Percentiles rank a stretch among this genome's conserved stretches.
Evolutionary conservation across 2,888 invertebrate genomes (phyloP).

Genomic region (Galerucella calmariensis): DNA sequence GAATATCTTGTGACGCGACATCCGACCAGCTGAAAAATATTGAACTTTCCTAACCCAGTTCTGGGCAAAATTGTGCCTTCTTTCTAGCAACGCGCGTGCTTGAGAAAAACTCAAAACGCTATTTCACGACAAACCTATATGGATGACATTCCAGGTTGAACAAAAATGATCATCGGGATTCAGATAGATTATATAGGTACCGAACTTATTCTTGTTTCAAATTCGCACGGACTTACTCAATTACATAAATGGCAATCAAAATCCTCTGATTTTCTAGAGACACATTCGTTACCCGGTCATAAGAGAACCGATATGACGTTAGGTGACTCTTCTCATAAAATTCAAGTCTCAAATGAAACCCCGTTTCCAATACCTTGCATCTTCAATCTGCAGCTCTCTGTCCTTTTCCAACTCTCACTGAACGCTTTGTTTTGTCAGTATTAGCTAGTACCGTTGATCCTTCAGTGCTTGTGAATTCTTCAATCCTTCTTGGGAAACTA

Average conservation of each 20-base stretch:
- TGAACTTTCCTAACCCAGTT: no score
- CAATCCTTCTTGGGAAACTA: background rate
- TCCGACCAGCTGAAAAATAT: no score
- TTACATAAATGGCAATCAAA: background rate
- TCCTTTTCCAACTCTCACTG: background rate
- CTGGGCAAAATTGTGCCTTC: no score
- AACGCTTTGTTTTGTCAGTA: background rate
- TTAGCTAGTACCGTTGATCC: background rate
- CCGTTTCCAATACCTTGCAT: background rate
- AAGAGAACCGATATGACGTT: background rate
- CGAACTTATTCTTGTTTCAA: background rate
- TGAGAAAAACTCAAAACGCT: no score
- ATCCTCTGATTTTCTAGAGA: background rate
- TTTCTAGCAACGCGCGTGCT: no score
- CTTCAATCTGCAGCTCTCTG: background rate
- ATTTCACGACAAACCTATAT: no score
- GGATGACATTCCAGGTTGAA: background rate
- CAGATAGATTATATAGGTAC: background rate
- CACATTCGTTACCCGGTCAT: background rate
- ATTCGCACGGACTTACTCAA: background rate
- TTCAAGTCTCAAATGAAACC: background rate
- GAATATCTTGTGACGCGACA: no score
- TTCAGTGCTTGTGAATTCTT: background rate
- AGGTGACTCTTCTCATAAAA: background rate
- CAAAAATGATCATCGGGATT: background rate